Evolutionary conservation across 1,140 invertebrate genomes (phyloP).

Genomic region (Lepidurus packardi): DNA sequence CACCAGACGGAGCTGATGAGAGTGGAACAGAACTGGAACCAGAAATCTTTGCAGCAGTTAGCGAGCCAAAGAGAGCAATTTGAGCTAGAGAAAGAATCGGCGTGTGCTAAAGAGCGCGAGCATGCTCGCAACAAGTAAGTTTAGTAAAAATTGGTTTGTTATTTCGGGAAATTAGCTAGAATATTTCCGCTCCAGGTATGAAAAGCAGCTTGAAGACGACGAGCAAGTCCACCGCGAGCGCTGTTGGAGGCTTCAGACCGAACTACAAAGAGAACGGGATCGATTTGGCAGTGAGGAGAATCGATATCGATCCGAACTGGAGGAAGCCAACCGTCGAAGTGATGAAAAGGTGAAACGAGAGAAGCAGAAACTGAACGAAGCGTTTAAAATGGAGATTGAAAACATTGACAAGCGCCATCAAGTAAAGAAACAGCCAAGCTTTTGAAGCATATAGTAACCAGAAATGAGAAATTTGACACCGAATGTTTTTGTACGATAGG

Average conservation of each 20-base stretch:
- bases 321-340: conserved; percentile 40
- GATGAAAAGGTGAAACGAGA: conserved; percentile 37
- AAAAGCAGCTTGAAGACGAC: conserved; percentile 52
- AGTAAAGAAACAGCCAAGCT: not conserved
- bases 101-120: conserved; percentile 48
- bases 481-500: conserved; percentile 40
- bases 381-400: not conserved
- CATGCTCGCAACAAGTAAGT: not conserved
- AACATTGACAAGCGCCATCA: not conserved
- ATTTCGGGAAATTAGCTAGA: not conserved
- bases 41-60: conserved; percentile 52
- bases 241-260: conserved; percentile 47
- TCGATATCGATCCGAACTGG: conserved; percentile 27
- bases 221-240: conserved; percentile 52
- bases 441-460: not conserved
- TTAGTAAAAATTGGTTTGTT: not conserved
- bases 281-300: conserved; percentile 41
- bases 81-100: conserved; percentile 47
- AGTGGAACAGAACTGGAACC: conserved; percentile 50
- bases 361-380: conserved; percentile 36
- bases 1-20: conserved; percentile 54
- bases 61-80: conserved; percentile 49
- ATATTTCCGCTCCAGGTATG: conserved; percentile 43
- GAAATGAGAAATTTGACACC: too few relatives aligned
- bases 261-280: conserved; percentile 46